Base-by-base conservation (phyloP, 2,888 invertebrate species). In the Troglohyphantes excavatus region DNA sequence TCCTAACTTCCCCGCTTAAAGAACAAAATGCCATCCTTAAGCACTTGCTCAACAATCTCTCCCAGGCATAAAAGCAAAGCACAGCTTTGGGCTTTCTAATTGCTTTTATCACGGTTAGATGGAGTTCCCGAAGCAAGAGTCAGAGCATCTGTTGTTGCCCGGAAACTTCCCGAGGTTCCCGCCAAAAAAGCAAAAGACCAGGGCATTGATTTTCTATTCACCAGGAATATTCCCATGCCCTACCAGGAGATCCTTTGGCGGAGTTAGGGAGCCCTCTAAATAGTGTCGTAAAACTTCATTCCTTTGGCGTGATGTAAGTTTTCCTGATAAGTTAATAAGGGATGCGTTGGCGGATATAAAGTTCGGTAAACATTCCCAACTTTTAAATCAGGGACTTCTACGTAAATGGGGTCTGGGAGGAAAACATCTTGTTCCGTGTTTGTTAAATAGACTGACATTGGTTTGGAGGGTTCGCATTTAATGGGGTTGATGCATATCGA, bases 51-150 rank as follows among this genome's bases (percentile, higher is more conserved):
- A 78, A 78, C 78, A 78, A 43, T 63, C 39, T 33, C 72, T n/a
- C 39, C 23, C 72, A 27, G 65, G 46, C 46, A 23, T 67, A 68
- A 81, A 81, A 82, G 61, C 19, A 39, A 26, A 61, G 82, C 43
- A 72, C 82, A 82, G 61, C 72, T 82, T 70, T 72, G 72, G 72
- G 82, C 82, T 72, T 72, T 82, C 82, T 82, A 82, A 82, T 82
- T 82, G 82, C 82, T 82, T 82, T 82, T 82, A 82, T 82, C 82
- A 72, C 61, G 82, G 82, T 81, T 81, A 68, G 68, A 68, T 81
- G 53, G 81, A 26, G 19, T 27, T 46, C n/a, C 27, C 26, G 68
- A 68, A 53, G 26, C 43, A 68, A 59, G 29, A 72, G 43, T 27
- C 21, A 11, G 23, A 68, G 70, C 82, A 82, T 82, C 82, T 82